phyloP scores from a whole-genome alignment of 2,797 vertebrate genomes.

The Tolypeutes matacus region DNA sequence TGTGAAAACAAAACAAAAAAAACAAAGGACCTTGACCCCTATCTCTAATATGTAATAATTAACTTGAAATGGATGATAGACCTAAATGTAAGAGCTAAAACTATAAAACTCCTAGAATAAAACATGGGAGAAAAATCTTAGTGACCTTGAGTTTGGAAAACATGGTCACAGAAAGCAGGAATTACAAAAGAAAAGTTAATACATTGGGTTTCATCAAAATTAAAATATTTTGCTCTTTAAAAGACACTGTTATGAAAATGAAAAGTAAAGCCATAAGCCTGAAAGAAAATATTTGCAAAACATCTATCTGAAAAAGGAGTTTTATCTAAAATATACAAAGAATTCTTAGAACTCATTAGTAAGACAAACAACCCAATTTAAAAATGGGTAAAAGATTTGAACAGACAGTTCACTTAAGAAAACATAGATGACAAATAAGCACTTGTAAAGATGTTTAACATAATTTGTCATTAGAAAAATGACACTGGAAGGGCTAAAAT shows the following conservation, averaged over 20 bases:
- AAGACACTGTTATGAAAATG: not conserved
- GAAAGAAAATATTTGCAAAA: conserved; percentile 46
- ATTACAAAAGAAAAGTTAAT: conserved; percentile 1
- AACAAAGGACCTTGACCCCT: not conserved
- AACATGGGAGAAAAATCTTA: conserved; percentile 18
- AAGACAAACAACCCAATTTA: not conserved
- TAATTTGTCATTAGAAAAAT: not conserved
- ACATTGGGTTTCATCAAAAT: conserved; percentile 7
- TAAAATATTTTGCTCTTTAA: not conserved
- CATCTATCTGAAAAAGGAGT: not conserved
- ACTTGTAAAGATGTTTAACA: not conserved
- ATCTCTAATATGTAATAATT: conserved; percentile 19
- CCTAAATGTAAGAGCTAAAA: conserved; percentile 19
- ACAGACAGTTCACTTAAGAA: not conserved
- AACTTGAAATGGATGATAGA: conserved; percentile 10
- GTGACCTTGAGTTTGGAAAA: conserved; percentile 15
- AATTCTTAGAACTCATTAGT: not conserved
- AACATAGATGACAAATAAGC: conserved; percentile 13
- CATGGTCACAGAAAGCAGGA: not conserved
- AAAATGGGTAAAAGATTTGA: conserved; percentile 39
- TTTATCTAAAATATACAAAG: not conserved
- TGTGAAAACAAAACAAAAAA: not conserved
- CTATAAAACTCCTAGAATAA: conserved; percentile 4
- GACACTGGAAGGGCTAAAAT: not conserved
- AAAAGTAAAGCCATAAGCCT: not conserved